Base-by-base conservation (phyloP, 2,113 vertebrate genomes). In the Poecilia latipinna region DNA sequence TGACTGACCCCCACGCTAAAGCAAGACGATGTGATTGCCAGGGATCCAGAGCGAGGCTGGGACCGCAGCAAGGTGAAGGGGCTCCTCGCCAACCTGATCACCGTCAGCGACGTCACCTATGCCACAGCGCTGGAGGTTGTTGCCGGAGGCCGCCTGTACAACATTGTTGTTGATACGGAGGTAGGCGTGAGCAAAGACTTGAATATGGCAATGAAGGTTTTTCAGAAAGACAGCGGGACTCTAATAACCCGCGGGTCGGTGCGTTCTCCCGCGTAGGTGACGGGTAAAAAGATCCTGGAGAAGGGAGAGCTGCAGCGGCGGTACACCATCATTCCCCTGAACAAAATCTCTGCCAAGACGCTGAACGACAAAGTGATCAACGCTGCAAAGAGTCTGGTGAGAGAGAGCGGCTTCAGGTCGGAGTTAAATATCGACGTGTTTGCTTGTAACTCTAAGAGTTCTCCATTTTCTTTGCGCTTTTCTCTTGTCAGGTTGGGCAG, bases 101-200 rank as follows among this genome's bases (percentile, higher is more conserved):
- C 86, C n/a, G 91, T 99, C 64, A 95, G 93, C 48, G 95, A 98
- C 7, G 75, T 89, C 32, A 95, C 94, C 32, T 94, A 96, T 68
- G 94, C 96, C 29, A 98, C 94, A 48, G 97, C 96, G 24, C 90
- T 99, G 74, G 97, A 99, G 94, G 94, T 94, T 0, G 96, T 96
- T 3, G 98, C 97, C 74, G 97, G 97, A 10, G 96, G 96, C 0
- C 94, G 96, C 10, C 96, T 99, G 28, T 99, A 97, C 83, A 96
- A 99, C 57, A 93, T 99, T 12, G 78, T 99, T 26, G 97, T 99
- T 8, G 97, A 99, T 90, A 97, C 96, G 12, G 98, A 99, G 96
- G 98, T 98, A 80, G 65, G 91, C 13, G 15, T 75, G 35, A 37
- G 4, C 37, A 17, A 24, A 10, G 51, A 8, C 51, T 8, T 8